Evolutionary conservation across 2,888 invertebrate species (phyloP).

Genomic region (Mellilla xanthometata): DNA sequence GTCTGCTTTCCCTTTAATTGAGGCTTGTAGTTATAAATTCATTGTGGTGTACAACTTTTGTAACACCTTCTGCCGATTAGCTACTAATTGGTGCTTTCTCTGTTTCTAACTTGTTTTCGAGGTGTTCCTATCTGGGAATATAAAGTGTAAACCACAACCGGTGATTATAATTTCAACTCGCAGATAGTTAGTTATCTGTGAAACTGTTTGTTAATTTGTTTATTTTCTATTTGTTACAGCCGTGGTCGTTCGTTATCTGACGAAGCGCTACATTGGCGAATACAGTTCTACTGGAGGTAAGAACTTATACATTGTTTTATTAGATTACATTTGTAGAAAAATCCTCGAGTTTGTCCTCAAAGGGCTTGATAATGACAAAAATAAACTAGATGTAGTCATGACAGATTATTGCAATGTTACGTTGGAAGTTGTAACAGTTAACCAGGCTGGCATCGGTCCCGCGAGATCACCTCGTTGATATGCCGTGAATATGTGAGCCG

Average conservation of each 20-base stretch:
- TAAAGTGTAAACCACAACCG: conserved; percentile 47
- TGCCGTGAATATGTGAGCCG: conserved; percentile 42
- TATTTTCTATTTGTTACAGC: conserved; percentile 83
- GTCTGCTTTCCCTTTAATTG: conserved; percentile 78
- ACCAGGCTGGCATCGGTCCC: conserved; percentile 31
- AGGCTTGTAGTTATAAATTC: conserved; percentile 73
- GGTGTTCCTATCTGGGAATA: conserved; percentile 54
- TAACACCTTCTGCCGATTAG: conserved; percentile 66
- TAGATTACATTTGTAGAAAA: no score
- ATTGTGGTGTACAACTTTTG: conserved; percentile 73
- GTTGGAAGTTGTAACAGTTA: conserved; percentile 29
- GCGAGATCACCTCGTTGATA: conserved; percentile 41
- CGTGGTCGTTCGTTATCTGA: conserved; percentile 89
- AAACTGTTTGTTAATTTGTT: conserved; percentile 22
- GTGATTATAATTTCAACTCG: conserved; percentile 26
- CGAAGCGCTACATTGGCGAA: conserved; percentile 90
- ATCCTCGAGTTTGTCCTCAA: background rate
- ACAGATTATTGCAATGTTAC: conserved; percentile 17
- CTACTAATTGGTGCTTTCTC: conserved; percentile 76
- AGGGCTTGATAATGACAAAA: background rate
- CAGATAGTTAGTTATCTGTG: conserved; percentile 18
- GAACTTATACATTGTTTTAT: conserved; percentile 38
- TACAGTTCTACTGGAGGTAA: conserved; percentile 91
- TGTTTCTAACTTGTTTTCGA: conserved; percentile 59
- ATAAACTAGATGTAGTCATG: conserved; percentile 5